These are phyloP conservation scores for Gryllus longicercus DNA, from an alignment of 2,888 invertebrate species.

Conservation along the genomic window DNA sequence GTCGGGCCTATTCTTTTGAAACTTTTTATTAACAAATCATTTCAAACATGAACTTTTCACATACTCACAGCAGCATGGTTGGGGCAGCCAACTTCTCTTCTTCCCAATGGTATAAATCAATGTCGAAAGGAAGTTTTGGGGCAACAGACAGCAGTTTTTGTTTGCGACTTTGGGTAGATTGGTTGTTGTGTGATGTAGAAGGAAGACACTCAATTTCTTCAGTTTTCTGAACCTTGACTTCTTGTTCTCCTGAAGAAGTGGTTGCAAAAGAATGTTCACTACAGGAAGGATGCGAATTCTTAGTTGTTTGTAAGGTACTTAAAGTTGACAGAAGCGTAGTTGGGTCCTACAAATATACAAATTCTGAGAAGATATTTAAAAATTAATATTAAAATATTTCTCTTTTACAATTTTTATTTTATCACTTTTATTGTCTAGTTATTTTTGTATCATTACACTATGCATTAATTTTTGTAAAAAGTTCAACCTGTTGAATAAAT, in stretches of 20 bases:
- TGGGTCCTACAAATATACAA: constrained; percentile 37
- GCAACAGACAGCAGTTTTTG: constrained; percentile 44
- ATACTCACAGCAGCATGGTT: constrained; percentile 45
- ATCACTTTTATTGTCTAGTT: too few species aligned
- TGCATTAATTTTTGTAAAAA: too few species aligned
- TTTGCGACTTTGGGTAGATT: constrained; percentile 38
- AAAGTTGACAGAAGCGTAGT: constrained; percentile 33
- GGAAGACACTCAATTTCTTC: constrained; percentile 27
- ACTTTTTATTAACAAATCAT: too few species aligned
- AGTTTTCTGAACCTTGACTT: not conserved
- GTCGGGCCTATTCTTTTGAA: too few species aligned
- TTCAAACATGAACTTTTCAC: too few species aligned
- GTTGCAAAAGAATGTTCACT: not conserved
- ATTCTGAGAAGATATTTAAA: constrained; percentile 12
- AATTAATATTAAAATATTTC: not conserved
- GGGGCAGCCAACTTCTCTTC: constrained; percentile 48
- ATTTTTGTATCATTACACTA: too few species aligned
- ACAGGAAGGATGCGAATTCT: not conserved
- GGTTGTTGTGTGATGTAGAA: constrained; percentile 29
- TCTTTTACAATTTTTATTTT: not conserved
- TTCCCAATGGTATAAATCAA: constrained; percentile 54
- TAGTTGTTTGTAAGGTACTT: not conserved
- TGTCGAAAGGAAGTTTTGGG: constrained; percentile 51
- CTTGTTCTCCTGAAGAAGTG: not conserved
- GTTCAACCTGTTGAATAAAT: too few species aligned